Evolutionary conservation across 2,113 vertebrate genomes (phyloP).

Genomic region (Zapornia atra): DNA sequence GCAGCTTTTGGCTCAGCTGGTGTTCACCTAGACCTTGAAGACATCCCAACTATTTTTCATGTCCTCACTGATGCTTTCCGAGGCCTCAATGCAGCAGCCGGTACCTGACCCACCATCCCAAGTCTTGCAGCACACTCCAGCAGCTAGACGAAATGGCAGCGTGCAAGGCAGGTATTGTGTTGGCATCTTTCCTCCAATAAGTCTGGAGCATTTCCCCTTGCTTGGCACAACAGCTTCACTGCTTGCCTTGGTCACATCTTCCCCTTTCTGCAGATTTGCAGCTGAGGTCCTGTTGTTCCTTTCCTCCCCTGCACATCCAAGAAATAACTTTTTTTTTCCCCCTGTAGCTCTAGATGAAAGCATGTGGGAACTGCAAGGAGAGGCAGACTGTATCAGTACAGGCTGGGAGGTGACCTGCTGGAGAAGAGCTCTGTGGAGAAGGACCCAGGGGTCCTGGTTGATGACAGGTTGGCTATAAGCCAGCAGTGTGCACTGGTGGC

Average conservation of each 20-base stretch:
- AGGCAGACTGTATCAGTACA: too few species aligned
- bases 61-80: neutral
- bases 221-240: neutral
- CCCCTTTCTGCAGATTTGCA: neutral
- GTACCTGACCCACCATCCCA: neutral
- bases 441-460: too few species aligned
- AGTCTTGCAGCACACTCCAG: rapidly evolving
- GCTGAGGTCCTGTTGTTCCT: neutral
- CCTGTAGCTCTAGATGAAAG: neutral
- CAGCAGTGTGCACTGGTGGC: too few species aligned
- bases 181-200: neutral
- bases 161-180: neutral
- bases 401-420: too few species aligned
- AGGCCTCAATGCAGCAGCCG: neutral
- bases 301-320: neutral
- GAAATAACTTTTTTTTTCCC: neutral
- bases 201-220: neutral
- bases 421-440: too few species aligned
- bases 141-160: neutral
- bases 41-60: neutral
- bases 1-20: neutral
- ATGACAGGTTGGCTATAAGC: too few species aligned
- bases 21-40: neutral
- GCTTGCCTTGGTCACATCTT: rapidly evolving
- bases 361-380: neutral